Conservation (phyloP, 2,888 invertebrate genomes). For the Acleris emargana region DNA sequence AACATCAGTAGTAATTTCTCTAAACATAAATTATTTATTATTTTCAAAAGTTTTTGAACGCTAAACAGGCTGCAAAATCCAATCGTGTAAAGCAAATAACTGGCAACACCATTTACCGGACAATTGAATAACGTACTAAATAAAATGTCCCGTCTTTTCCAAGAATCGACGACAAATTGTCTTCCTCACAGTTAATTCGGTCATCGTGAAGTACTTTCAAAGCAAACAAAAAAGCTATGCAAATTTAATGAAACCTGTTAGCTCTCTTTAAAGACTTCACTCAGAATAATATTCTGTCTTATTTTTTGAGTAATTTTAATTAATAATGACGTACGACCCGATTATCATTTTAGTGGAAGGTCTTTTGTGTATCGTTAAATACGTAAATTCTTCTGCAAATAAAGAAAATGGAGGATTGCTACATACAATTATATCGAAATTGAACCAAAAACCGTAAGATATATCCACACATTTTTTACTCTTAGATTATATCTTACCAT, state of each 20-base stretch:
- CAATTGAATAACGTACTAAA: background rate
- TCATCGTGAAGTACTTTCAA: background rate
- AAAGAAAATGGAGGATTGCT: too few relatives aligned
- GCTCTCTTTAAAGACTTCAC: background rate
- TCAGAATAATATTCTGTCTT: conserved; percentile 3
- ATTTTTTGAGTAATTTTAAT: conserved; percentile 4
- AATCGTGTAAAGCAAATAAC: too few relatives aligned
- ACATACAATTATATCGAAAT: too few relatives aligned
- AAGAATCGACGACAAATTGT: background rate
- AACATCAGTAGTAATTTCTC: too few relatives aligned
- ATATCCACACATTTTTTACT: too few relatives aligned
- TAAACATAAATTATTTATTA: too few relatives aligned
- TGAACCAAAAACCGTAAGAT: too few relatives aligned
- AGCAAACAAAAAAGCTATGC: conserved; percentile 11
- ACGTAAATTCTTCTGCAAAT: too few relatives aligned
- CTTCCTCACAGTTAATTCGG: background rate
- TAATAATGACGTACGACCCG: conserved; percentile 8
- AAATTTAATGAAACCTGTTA: conserved; percentile 17
- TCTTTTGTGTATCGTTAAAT: background rate
- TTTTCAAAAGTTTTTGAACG: too few relatives aligned
- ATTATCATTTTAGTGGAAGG: background rate
- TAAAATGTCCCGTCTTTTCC: background rate
- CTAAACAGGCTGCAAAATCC: too few relatives aligned
- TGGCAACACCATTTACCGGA: too few relatives aligned
- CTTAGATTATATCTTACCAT: too few relatives aligned